Evolutionary conservation across 2,113 vertebrate species (phyloP).

Genomic region (Gambusia holbrooki): DNA sequence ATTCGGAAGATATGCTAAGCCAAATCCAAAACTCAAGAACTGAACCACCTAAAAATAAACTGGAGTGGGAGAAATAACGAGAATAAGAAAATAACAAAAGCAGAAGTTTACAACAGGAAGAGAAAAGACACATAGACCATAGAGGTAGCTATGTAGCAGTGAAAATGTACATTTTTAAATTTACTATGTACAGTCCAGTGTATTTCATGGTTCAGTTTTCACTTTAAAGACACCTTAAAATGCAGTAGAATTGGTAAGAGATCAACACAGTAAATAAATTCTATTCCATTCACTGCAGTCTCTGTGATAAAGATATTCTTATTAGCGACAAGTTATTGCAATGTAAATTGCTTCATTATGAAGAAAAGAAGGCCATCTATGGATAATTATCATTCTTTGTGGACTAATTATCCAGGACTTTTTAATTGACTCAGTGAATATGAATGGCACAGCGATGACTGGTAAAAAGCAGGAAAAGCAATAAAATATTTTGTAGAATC

Average conservation of each 20-base stretch:
- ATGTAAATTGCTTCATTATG: conserved; percentile 26
- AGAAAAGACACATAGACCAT: too few relatives aligned
- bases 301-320: conserved; percentile 4
- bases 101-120: too few relatives aligned
- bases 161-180: too few relatives aligned
- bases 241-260: background rate
- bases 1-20: too few relatives aligned
- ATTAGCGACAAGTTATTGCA: conserved; percentile 2
- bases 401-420: conserved; percentile 50
- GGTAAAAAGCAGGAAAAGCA: background rate
- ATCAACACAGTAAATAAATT: background rate
- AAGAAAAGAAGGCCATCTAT: conserved; percentile 33
- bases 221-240: background rate
- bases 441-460: background rate
- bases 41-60: too few relatives aligned
- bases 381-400: conserved; percentile 31
- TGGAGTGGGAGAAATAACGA: too few relatives aligned
- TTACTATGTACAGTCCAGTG: too few relatives aligned
- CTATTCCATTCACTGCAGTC: background rate
- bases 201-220: too few relatives aligned
- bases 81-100: too few relatives aligned
- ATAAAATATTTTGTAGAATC: background rate
- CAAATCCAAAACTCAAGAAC: too few relatives aligned
- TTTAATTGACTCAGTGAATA: conserved; percentile 37
- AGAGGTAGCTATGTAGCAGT: too few relatives aligned